These are phyloP conservation scores for Gorilla gorilla DNA, from an alignment of 2,113 vertebrate species.

Conservation along the genomic window DNA sequence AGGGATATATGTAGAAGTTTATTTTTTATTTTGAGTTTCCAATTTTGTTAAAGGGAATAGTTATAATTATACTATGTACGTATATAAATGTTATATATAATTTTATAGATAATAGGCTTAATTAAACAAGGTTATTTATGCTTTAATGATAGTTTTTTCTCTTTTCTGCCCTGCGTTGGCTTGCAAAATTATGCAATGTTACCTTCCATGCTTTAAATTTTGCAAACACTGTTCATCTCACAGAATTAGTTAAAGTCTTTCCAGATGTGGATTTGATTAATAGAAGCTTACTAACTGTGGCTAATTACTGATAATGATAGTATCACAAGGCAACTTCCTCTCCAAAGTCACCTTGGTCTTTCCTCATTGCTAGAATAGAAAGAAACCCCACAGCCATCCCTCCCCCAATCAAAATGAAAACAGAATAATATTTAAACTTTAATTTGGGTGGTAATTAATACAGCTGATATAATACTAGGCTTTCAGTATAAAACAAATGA, in stretches of 20 bases:
- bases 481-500: background rate
- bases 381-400: background rate
- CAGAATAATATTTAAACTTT: background rate
- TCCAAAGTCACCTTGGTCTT: constrained; percentile 79
- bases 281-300: constrained; percentile 79
- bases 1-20: background rate
- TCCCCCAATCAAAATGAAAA: background rate
- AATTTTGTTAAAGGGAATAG: background rate
- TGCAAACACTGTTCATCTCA: constrained; percentile 60
- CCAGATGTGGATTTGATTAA: constrained; percentile 81
- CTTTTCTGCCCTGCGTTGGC: background rate
- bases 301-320: constrained; percentile 80
- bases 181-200: constrained; percentile 19
- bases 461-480: background rate
- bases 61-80: background rate
- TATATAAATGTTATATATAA: background rate
- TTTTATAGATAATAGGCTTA: background rate
- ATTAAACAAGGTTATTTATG: constrained; percentile 8
- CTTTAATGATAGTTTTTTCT: background rate
- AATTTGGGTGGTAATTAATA: background rate
- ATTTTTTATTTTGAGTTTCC: background rate
- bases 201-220: constrained; percentile 44
- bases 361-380: constrained; percentile 47
- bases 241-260: constrained; percentile 68
- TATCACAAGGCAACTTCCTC: constrained; percentile 70